Evolutionary conservation across 2,113 vertebrate species (phyloP).

Genomic region (Tor tambroides): DNA sequence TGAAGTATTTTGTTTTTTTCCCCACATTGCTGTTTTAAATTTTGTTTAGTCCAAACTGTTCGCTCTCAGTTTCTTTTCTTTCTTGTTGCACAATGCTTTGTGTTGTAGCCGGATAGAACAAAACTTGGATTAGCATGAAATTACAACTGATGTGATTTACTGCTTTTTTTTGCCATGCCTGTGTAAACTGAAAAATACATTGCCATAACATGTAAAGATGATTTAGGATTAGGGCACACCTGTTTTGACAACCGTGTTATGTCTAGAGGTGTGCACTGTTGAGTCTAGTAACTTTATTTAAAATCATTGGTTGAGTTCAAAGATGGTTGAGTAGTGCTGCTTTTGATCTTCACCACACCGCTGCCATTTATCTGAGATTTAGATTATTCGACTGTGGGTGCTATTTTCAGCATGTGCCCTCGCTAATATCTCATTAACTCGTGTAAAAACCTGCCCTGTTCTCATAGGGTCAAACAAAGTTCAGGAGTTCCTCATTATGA

Average conservation of each 20-base stretch:
- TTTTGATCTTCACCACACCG: constrained; percentile 13
- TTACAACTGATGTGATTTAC: not conserved
- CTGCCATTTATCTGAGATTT: constrained; percentile 19
- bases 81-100: not conserved
- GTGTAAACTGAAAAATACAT: not conserved
- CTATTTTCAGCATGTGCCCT: not conserved
- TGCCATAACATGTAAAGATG: constrained; percentile 3
- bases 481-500: constrained; percentile 29
- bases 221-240: constrained; percentile 19
- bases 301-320: constrained; percentile 30
- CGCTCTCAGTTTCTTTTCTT: not conserved
- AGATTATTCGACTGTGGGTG: not conserved
- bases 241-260: constrained; percentile 34
- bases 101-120: not conserved
- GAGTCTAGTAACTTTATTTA: constrained; percentile 29
- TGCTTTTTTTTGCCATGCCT: not conserved
- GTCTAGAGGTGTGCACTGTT: constrained; percentile 32
- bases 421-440: constrained; percentile 11
- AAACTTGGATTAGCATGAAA: not conserved
- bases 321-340: not conserved
- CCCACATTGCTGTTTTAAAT: not conserved
- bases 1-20: not conserved
- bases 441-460: not conserved
- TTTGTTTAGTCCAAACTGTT: not conserved
- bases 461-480: not conserved